Evolutionary conservation across 2,797 vertebrate species (phyloP).

Genomic region (Orientallactaga sibirica): DNA sequence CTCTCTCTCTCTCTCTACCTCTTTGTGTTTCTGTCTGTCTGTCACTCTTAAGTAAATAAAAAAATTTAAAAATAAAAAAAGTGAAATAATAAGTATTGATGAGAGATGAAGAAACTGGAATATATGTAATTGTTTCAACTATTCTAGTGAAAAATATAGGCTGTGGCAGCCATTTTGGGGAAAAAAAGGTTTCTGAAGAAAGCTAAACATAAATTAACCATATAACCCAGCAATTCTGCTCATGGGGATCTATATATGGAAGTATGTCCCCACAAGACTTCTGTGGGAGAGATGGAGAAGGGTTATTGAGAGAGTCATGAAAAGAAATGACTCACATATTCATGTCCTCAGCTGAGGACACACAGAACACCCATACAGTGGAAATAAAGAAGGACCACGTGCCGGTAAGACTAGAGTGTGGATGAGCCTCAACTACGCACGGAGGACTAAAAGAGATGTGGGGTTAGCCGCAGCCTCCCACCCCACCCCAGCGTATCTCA

Average conservation of each 20-base stretch:
- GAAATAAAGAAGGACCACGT: too few relatives aligned
- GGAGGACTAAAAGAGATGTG: too few relatives aligned
- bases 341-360: not conserved
- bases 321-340: not conserved
- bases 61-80: too few relatives aligned
- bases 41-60: too few relatives aligned
- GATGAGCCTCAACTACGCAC: too few relatives aligned
- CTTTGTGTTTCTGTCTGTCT: too few relatives aligned
- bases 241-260: not conserved
- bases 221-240: not conserved
- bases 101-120: not conserved
- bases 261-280: not conserved
- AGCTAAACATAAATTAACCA: conserved; percentile 1
- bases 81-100: not conserved
- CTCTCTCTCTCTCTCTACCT: too few relatives aligned
- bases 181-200: conserved; percentile 22
- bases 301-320: not conserved
- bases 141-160: not conserved
- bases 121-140: not conserved
- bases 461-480: too few relatives aligned
- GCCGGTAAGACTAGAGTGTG: too few relatives aligned
- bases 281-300: not conserved
- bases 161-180: not conserved
- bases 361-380: not conserved
- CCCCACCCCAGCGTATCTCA: too few relatives aligned